Evolutionary conservation across 2,888 invertebrate genomes (phyloP), one percentile per base, ranked within the genome.

Genomic region (Tribolium freemani): DNA sequence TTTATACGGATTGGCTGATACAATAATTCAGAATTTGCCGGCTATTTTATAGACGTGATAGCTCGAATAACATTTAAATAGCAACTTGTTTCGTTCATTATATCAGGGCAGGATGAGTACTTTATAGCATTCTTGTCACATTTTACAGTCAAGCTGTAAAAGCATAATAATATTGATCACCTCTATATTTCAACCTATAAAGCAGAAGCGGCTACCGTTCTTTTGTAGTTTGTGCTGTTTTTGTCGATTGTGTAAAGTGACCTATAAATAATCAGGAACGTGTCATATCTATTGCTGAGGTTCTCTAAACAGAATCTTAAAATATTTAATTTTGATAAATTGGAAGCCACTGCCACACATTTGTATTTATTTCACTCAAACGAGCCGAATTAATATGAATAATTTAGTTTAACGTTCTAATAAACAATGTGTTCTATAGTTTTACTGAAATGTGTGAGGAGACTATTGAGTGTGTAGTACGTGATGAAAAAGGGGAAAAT

Each of bases 131-230:
- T 10, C 16, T n/a, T 38, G 31, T 56, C 57, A 57, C 44, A 57
- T 57, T 57, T 57, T 44, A 61, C 48, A 48, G 48, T 48, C 60
- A 11, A 61, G 46, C 11, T 61, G 26, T 61, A 13, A 61, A 61
- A 61, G 60, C 60, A 48, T 61, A 38, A 48, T 61, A 61, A 48
- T 61, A 61, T 61, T 21, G 60, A 61, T 61, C 48, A 48, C 48
- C 11, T 61, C 30, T 48, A 13, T 38, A 11, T 57, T 31, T 44
- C 30, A 16, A 57, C 13, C 44, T 45, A 30, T 20, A 38, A 6
- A 21, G 13, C 44, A 48, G 46, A 61, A 21, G 48, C 30, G 60
- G 11, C 30, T 13, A 8, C 8, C 58, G 60, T 48, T 46, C 60
- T 61, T 58, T 61, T 61, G 60, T 61, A 48, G 60, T 30, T 13